Evolutionary conservation across 2,888 invertebrate species (phyloP).

Genomic region (Sicus ferrugineus): DNA sequence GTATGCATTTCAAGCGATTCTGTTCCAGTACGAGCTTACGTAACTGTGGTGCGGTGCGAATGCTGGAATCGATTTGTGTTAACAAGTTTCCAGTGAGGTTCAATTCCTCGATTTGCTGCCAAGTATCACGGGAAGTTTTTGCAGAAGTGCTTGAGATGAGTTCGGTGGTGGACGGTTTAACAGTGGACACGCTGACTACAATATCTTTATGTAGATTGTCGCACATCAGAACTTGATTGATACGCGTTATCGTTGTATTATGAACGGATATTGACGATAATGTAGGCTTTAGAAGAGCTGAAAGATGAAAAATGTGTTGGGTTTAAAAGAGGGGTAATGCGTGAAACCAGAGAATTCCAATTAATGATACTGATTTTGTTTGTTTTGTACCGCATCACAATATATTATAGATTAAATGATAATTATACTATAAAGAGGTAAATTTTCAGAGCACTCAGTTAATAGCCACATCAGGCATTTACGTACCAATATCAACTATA

Average conservation of each 20-base stretch:
- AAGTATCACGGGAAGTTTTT: conserved; percentile 54
- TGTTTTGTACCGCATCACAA: too few species aligned
- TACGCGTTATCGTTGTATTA: conserved; percentile 62
- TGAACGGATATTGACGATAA: conserved; percentile 66
- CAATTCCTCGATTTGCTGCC: conserved; percentile 74
- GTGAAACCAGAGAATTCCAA: neutral
- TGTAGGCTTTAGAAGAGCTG: conserved; percentile 56
- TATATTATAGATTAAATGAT: too few species aligned
- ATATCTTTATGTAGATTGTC: conserved; percentile 80
- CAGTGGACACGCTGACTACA: conserved; percentile 29
- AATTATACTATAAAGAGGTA: too few species aligned
- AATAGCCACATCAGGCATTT: neutral
- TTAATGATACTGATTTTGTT: too few species aligned
- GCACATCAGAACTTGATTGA: conserved; percentile 83
- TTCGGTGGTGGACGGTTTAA: conserved; percentile 3
- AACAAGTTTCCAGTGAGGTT: conserved; percentile 84
- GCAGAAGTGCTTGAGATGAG: conserved; percentile 1
- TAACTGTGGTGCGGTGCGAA: conserved; percentile 78
- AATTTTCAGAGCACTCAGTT: neutral
- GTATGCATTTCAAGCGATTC: conserved; percentile 78
- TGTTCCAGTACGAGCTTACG: conserved; percentile 77
- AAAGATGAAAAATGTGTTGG: neutral
- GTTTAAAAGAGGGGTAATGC: too few species aligned
- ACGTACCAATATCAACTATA: conserved; percentile 68
- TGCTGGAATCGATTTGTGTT: conserved; percentile 79